Percentiles rank a stretch among this genome's conserved stretches.
These are phyloP conservation scores for Nebria brevicollis DNA, from an alignment of 2,888 invertebrate species.

Conservation along the genomic window DNA sequence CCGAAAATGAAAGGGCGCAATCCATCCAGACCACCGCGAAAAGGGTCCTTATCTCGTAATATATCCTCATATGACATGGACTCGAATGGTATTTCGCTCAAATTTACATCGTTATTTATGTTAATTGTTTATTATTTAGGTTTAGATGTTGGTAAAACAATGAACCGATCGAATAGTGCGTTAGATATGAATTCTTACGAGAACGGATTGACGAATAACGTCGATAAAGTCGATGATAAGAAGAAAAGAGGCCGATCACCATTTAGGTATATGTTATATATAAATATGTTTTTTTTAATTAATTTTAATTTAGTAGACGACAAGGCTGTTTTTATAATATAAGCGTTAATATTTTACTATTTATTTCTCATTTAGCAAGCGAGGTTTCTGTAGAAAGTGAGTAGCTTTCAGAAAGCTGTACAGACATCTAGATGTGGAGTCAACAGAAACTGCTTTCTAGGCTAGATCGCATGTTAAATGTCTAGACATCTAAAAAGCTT, in stretches of 20 bases:
- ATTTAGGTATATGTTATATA: slow-evolving; percentile 74
- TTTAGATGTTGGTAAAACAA: slow-evolving; percentile 50
- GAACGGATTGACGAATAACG: slow-evolving; percentile 61
- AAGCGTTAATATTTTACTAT: background rate
- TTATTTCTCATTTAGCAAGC: slow-evolving; percentile 35
- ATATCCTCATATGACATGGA: slow-evolving; percentile 57
- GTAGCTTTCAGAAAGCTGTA: slow-evolving; percentile 14
- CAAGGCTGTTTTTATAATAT: background rate
- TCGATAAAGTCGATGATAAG: slow-evolving; percentile 75
- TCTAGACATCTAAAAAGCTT: too few relatives aligned
- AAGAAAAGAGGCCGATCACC: slow-evolving; percentile 89
- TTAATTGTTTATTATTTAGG: slow-evolving; percentile 25
- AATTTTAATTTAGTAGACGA: background rate
- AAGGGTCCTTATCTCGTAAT: slow-evolving; percentile 75
- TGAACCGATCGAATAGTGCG: slow-evolving; percentile 81
- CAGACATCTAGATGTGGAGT: background rate
- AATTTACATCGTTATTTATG: slow-evolving; percentile 40
- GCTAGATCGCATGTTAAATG: background rate
- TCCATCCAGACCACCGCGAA: slow-evolving; percentile 79
- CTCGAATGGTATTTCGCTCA: slow-evolving; percentile 51
- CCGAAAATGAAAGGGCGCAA: slow-evolving; percentile 61
- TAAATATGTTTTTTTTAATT: slow-evolving; percentile 65
- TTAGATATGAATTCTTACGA: slow-evolving; percentile 79
- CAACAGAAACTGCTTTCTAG: background rate
- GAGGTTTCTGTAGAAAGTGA: slow-evolving; percentile 43